Evolutionary conservation across 1,140 invertebrate species (phyloP), one percentile per base, ranked within the genome.

Genomic region (Trichogramma pretiosum): DNA sequence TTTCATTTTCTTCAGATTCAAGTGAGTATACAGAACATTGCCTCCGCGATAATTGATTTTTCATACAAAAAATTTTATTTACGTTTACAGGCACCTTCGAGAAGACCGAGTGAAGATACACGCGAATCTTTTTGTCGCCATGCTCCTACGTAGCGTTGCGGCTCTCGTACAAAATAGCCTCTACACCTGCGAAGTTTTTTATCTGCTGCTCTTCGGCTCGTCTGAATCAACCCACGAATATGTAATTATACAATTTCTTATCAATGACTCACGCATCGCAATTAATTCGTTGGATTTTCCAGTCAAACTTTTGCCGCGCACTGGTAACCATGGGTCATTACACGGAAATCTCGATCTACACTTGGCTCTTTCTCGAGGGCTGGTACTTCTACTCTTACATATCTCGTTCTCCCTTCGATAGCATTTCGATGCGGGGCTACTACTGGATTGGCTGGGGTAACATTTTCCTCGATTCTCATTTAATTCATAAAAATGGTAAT

Each of bases 311-410:
- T 13, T 43, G 41, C 19, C n/a, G 41, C 16, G 3, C n/a, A 8
- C 30, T 43, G 3, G 34, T 43, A 22, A 43, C 30, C 7, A 23
- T 34, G 3, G 34, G 41, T n/a, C 41, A 43, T 34, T 43, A 43
- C 18, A 33, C 34, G 14, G 41, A 43, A 16, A 18, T 43, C 0
- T 33, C 28, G 4, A 33, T 34, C 7, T 43, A 33, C 7, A 33
- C 30, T 3, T 43, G 41, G 41, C 23, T 43, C 7, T 13, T 43
- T 2, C 32, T 43, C 2, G 41, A 43, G 18, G 30, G 41, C 16
- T 43, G 28, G 30, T 43, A 33, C 23, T 43, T 43, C 17, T 43
- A 43, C 30, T 22, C 13, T 22, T 34, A 17, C 19, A 43, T 43
- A 9, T 43, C 41, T 22, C 30, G 18, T 4, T 28, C 41, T 3